Evolutionary conservation across 2,797 vertebrate species (phyloP), one percentile per base, ranked within the genome.

Genomic region (Poeciliopsis presidionis): DNA sequence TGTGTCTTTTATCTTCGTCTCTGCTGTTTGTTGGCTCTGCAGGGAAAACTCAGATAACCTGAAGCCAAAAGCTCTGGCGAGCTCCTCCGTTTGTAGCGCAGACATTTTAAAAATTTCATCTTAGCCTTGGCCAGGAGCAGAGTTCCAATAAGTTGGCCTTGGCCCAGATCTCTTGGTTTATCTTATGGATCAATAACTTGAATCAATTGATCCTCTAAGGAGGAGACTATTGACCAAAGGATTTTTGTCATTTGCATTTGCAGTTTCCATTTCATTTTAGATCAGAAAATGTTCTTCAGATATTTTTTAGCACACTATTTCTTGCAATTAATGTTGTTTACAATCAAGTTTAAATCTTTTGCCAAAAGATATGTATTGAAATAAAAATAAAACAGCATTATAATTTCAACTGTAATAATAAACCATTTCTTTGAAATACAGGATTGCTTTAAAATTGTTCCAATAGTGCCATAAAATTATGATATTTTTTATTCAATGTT

Each of bases 131-230:
- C 80, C 69, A 71, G 67, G 67, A 72, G 81, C 61, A 76, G 63
- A 77, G 80, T 73, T 80, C 75, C 74, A 53, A 87, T 81, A 84
- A 72, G 81, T 63, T 84, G 85, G 84, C 82, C 83, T 83, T 88
- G 86, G 88, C 82, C 86, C 74, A 89, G 70, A 92, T 89, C 78
- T 82, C 74, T 82, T 88, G 86, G 85, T 90, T 83, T 89, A 92
- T 90, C 82, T 91, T 86, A 87, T 81, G 65, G 88, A 92, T 94
- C 92, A 84, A 94, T 93, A 84, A 78, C 82, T 81, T 81, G 84
- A 88, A 89, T 95, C 92, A 84, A 93, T 95, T 86, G 69, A 30
- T 69, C 71, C 87, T 86, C 85, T 92, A 92, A 94, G 93, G 90
- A 91, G 86, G 87, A 87, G 75, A 61, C 69, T 80, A 88, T 88